These are phyloP conservation scores for Fukomys damarensis DNA, from an alignment of 2,113 vertebrate genomes.

Conservation along the genomic window DNA sequence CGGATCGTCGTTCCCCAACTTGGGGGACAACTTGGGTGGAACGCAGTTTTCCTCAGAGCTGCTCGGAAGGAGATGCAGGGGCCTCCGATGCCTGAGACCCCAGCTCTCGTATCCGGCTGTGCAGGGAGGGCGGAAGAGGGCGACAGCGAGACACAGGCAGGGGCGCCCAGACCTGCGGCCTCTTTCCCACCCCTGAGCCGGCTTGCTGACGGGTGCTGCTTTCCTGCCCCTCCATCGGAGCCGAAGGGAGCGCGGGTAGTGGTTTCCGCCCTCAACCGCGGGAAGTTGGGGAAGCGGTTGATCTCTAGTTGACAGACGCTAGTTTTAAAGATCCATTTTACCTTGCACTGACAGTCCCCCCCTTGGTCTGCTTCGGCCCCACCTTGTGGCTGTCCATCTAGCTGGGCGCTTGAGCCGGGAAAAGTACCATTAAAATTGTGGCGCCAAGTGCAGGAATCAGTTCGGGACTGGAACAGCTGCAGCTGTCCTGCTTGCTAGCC, in stretches of 20 bases:
- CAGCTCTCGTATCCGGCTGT: not conserved
- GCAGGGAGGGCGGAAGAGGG: not conserved
- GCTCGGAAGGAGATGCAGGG: not conserved
- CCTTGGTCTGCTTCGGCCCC: too few relatives aligned
- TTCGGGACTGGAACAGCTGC: too few relatives aligned
- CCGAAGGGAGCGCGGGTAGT: not conserved
- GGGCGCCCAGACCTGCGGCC: not conserved
- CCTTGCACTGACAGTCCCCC: too few relatives aligned
- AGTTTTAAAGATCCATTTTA: not conserved
- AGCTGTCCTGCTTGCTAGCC: too few relatives aligned
- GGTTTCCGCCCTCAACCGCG: not conserved
- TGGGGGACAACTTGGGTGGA: not conserved
- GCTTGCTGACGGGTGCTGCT: not conserved
- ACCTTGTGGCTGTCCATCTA: too few relatives aligned
- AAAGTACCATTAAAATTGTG: too few relatives aligned
- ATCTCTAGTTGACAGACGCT: not conserved
- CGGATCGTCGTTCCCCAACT: not conserved
- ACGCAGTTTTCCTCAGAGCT: not conserved
- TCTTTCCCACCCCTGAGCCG: not conserved
- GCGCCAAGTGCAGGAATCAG: too few relatives aligned
- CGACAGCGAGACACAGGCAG: not conserved
- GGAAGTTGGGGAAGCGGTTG: not conserved
- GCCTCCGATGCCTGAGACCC: not conserved
- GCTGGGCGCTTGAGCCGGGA: too few relatives aligned
- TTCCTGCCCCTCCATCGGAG: not conserved